These are phyloP conservation scores for Dryas iulia DNA, from an alignment of 1,140 invertebrate genomes.

Conservation along the genomic window DNA sequence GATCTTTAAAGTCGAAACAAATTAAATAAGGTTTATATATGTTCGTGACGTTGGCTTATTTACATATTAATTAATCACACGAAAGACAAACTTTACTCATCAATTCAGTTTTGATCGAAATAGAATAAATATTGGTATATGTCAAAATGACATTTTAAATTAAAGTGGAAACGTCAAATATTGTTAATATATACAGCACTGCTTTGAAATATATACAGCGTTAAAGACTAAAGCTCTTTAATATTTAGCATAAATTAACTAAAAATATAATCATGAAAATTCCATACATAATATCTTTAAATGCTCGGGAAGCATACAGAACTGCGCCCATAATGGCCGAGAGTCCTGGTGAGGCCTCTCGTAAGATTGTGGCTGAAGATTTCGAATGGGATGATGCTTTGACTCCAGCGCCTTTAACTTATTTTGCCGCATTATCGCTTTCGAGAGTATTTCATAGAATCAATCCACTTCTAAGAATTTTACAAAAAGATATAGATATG, in stretches of 20 bases:
- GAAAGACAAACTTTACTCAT: no score
- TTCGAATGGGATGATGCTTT: conserved; percentile 70
- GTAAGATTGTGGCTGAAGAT: conserved; percentile 63
- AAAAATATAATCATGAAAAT: conserved; percentile 57
- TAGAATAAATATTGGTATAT: no score
- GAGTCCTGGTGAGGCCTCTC: conserved; percentile 46
- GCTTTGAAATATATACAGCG: no score
- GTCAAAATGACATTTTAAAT: no score
- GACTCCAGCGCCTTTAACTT: conserved; percentile 64
- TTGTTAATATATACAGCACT: no score
- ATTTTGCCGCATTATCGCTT: conserved; percentile 50
- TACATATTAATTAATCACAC: no score
- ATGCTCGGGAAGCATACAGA: conserved; percentile 53
- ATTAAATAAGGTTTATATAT: no score
- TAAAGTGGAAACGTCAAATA: no score
- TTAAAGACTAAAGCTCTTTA: no score
- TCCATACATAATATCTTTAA: conserved; percentile 59
- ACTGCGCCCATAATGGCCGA: conserved; percentile 48
- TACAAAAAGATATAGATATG: conserved; percentile 69
- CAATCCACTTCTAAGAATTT: conserved; percentile 58
- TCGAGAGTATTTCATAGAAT: conserved; percentile 63
- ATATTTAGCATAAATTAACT: not conserved
- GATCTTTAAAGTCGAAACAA: no score
- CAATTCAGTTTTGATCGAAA: no score
- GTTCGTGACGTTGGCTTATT: no score